Base-by-base conservation (phyloP, 2,113 vertebrate species). In the Alosa alosa region DNA sequence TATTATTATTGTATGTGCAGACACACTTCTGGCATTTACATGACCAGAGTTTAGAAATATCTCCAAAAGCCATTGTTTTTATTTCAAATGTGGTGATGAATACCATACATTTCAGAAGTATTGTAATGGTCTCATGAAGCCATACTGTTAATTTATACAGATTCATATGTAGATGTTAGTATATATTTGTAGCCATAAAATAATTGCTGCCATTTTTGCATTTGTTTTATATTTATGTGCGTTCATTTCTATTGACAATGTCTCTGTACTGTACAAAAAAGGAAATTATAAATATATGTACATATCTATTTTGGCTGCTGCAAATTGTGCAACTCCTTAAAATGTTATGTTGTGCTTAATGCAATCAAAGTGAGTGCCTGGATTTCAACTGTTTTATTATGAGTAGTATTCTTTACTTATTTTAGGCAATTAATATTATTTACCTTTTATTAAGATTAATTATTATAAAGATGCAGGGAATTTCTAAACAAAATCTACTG, bases 321-420 rank as follows among this genome's bases (percentile, higher is more conserved):
- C 93, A 95, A 93, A 94, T 94, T 95, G 94, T 95, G 94, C 94
- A 95, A 95, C 94, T 95, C 92, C 94, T 95, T 95, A 94, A 95
- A 94, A 94, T 91, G 92, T 94, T 95, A 92, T 82, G 95, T 95
- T 95, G 94, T 95, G 94, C 95, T 95, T 95, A 94, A 96, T 95
- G 94, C 95, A 96, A 95, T 95, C 94, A 95, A 96, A 95, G 94
- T 94, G 94, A 96, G 95, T 96, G 95, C 95, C 95, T 96, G 95
- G 93, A 95, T 95, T 94, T 89, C 89, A 93, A 91, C 91, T 89
- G 92, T 93, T 84, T 78, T 83, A 68, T 68, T 31, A 68, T 68
- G 1, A 31, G 64, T 31, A 68, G 64, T 68, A 68, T 31, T 31
- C 31, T 68, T 64, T 68, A 68, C 8, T 68, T 68, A 68, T 31